These are phyloP conservation scores for Drosophila affinis DNA, from an alignment of 2,888 invertebrate genomes.

Conservation along the genomic window DNA sequence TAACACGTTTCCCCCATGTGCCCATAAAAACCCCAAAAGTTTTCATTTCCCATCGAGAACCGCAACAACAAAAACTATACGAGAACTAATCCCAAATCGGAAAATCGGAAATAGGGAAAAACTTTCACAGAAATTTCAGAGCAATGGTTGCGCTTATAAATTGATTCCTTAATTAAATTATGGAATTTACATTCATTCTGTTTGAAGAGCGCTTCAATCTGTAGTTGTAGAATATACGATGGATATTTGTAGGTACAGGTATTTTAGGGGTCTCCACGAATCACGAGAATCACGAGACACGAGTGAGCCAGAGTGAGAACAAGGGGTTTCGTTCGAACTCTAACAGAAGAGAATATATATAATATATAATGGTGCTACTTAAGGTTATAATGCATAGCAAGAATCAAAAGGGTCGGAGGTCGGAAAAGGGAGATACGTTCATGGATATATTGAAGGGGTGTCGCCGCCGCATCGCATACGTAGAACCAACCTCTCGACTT, in stretches of 20 bases:
- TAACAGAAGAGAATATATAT: no score
- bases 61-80: conserved; percentile 15
- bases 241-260: neutral
- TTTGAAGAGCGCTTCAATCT: neutral
- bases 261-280: neutral
- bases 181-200: neutral
- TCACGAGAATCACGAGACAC: no score
- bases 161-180: neutral
- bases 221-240: neutral
- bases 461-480: neutral
- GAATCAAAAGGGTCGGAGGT: no score
- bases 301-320: no score
- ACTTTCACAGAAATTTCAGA: neutral
- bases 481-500: neutral
- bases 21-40: conserved; percentile 40
- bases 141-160: neutral
- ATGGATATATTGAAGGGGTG: neutral
- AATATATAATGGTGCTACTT: no score
- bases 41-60: conserved; percentile 38
- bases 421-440: no score
- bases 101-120: conserved; percentile 12
- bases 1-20: conserved; percentile 45
- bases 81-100: neutral
- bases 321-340: no score
- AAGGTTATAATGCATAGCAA: no score